Evolutionary conservation across 2,113 vertebrate genomes (phyloP).

Genomic region (Oenanthe oenanthe): DNA sequence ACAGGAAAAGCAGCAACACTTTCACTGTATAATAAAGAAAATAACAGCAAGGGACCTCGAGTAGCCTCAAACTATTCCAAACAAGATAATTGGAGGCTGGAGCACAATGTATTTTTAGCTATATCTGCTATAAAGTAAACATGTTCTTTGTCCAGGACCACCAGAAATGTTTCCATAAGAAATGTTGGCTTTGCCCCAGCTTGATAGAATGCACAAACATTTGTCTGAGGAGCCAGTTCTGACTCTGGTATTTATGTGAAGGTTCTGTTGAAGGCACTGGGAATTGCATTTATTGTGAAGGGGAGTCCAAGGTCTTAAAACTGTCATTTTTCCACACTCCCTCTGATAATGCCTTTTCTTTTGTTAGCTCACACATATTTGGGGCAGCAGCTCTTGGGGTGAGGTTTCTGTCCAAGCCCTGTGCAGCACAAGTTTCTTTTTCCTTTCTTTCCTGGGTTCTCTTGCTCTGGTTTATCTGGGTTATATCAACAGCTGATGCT

Average conservation of each 20-base stretch:
- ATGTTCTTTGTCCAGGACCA: conserved; percentile 40
- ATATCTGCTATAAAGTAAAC: conserved; percentile 63
- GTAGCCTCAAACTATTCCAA: conserved; percentile 39
- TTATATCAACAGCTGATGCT: not conserved
- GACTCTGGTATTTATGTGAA: conserved; percentile 22
- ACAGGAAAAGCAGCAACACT: conserved; percentile 35
- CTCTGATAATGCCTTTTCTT: not conserved
- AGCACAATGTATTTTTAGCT: conserved; percentile 51
- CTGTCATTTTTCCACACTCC: not conserved
- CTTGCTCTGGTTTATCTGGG: not conserved
- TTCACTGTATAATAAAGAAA: conserved; percentile 49
- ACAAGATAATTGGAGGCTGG: conserved; percentile 43
- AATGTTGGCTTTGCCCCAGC: conserved; percentile 14
- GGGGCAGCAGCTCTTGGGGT: not conserved
- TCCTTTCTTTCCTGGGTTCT: not conserved
- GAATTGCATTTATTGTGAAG: not conserved
- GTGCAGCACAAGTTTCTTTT: not conserved
- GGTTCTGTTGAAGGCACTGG: conserved; percentile 31
- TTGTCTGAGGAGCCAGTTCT: conserved; percentile 27
- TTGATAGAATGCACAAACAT: conserved; percentile 42
- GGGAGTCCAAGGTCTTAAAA: conserved; percentile 28
- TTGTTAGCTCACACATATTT: not conserved
- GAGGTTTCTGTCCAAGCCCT: not conserved
- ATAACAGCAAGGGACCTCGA: not conserved
- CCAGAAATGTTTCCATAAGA: conserved; percentile 53